Conservation (phyloP, 2,797 vertebrate species). For the Brachymystax lenok region DNA sequence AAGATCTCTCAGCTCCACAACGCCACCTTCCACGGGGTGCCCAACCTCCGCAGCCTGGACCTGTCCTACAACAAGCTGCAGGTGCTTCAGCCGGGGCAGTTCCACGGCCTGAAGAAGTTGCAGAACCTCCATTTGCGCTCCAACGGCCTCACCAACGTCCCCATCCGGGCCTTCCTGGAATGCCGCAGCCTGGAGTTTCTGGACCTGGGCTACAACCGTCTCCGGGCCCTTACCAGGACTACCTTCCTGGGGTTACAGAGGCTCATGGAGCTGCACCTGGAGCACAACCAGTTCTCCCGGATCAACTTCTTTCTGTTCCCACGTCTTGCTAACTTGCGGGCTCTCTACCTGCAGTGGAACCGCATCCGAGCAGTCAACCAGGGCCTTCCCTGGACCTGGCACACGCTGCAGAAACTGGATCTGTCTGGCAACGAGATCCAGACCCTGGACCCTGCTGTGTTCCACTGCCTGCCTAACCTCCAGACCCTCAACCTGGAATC, state of each 20-base stretch:
- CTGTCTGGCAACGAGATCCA: slow-evolving; percentile 98
- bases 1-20: slow-evolving; percentile 93
- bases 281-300: slow-evolving; percentile 98
- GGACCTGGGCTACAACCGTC: slow-evolving; percentile 96
- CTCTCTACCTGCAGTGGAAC: slow-evolving; percentile 97
- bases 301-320: slow-evolving; percentile 99
- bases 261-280: slow-evolving; percentile 94
- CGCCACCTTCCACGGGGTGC: slow-evolving; percentile 93
- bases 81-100: slow-evolving; percentile 90
- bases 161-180: slow-evolving; percentile 93
- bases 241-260: slow-evolving; percentile 93
- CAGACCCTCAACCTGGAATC: slow-evolving; percentile 97
- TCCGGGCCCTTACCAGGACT: slow-evolving; percentile 92
- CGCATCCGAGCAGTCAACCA: slow-evolving; percentile 94
- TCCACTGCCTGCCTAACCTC: slow-evolving; percentile 96
- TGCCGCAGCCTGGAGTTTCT: slow-evolving; percentile 97
- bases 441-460: slow-evolving; percentile 86
- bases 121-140: slow-evolving; percentile 94
- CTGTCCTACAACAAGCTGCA: slow-evolving; percentile 97
- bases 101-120: slow-evolving; percentile 93
- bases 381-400: slow-evolving; percentile 97
- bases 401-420: slow-evolving; percentile 96
- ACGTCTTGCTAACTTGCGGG: slow-evolving; percentile 92
- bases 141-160: slow-evolving; percentile 91
- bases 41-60: slow-evolving; percentile 97